A percentile compares a stretch with the other conserved stretches of the same genome.
These are phyloP conservation scores for Phoebastria nigripes DNA, from an alignment of 2,797 vertebrate species.

Conservation along the genomic window DNA sequence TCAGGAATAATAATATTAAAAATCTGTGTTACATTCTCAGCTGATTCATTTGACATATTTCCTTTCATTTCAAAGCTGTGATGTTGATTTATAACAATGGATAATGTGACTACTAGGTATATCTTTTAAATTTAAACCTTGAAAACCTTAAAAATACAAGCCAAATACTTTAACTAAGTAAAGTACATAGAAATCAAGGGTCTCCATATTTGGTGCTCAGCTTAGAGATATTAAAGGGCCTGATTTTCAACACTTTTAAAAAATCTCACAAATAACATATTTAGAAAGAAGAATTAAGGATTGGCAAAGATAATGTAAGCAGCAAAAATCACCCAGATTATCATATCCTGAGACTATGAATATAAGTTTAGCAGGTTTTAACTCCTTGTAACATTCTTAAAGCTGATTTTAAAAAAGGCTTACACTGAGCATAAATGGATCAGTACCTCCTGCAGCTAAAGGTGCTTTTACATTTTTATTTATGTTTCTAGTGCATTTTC, in stretches of 20 bases:
- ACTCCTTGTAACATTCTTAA: neutral
- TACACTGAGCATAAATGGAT: neutral
- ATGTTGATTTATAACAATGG: neutral
- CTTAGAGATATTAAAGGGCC: neutral
- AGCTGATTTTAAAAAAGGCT: neutral
- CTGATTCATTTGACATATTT: neutral
- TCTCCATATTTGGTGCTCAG: neutral
- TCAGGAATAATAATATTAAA: neutral
- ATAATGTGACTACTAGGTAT: neutral
- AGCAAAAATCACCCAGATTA: neutral
- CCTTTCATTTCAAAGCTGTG: neutral
- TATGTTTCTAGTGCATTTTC: constrained; percentile 20
- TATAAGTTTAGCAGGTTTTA: neutral
- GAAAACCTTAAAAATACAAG: neutral
- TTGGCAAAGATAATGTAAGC: neutral
- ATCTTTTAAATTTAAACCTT: neutral
- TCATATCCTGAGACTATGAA: neutral
- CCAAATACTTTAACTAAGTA: neutral
- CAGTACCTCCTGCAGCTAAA: constrained; percentile 14
- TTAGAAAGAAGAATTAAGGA: neutral
- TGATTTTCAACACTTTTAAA: neutral
- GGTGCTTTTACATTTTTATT: constrained; percentile 30
- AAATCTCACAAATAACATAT: neutral
- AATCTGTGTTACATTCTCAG: neutral
- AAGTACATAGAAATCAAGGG: neutral